Evolutionary conservation across 2,888 invertebrate genomes (phyloP).

Genomic region (Allacma fusca): DNA sequence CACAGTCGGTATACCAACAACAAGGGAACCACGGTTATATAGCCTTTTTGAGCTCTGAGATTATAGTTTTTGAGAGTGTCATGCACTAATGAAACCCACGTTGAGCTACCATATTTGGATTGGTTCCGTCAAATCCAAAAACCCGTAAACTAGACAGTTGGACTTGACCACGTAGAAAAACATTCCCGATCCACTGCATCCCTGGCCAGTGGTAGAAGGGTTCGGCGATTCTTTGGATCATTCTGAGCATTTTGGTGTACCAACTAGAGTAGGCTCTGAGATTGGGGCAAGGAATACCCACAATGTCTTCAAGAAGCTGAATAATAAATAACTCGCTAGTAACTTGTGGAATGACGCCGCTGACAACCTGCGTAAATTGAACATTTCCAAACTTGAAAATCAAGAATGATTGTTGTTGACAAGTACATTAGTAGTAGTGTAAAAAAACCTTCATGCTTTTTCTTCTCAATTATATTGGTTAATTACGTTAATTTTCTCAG

Average conservation of each 20-base stretch:
- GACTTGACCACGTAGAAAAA: constrained; percentile 11
- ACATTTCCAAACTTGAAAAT: constrained; percentile 16
- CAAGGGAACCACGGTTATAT: too few species aligned
- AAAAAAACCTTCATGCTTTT: constrained; percentile 12
- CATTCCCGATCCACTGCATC: constrained; percentile 16
- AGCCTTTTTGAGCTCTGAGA: too few species aligned
- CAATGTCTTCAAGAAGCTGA: constrained; percentile 23
- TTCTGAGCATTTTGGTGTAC: neutral
- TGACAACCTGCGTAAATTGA: constrained; percentile 20
- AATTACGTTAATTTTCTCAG: constrained; percentile 6
- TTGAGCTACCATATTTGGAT: constrained; percentile 18
- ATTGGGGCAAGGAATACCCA: constrained; percentile 29
- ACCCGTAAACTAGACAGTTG: constrained; percentile 6
- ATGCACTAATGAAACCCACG: constrained; percentile 11
- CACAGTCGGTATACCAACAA: too few species aligned
- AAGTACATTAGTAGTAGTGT: neutral
- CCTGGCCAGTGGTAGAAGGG: constrained; percentile 17
- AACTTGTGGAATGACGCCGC: constrained; percentile 12
- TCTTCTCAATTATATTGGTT: constrained; percentile 3
- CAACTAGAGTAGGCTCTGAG: neutral
- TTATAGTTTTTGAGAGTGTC: too few species aligned
- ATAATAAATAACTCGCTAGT: constrained; percentile 26
- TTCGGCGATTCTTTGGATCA: neutral
- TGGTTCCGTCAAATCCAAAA: constrained; percentile 33
- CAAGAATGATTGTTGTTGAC: constrained; percentile 12